A percentile compares a stretch with the other conserved stretches of the same genome.
phyloP scores from a whole-genome alignment of 2,888 invertebrate species.

The Timema podura region DNA sequence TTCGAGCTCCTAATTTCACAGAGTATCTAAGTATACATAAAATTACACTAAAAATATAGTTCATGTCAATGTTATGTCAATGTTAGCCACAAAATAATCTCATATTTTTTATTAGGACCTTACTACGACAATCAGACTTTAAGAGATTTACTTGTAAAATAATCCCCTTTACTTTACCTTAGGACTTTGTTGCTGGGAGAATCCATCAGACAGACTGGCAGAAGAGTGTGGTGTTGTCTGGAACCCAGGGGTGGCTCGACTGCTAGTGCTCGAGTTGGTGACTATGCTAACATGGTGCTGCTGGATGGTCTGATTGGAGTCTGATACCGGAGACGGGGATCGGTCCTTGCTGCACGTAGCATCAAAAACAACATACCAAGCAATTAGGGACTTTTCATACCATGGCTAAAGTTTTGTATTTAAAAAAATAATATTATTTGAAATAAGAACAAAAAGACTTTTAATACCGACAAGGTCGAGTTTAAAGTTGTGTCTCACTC shows the following conservation, averaged over 20 bases:
- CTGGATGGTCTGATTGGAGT: slow-evolving; percentile 27
- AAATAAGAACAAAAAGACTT: no score
- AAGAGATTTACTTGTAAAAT: slow-evolving; percentile 8
- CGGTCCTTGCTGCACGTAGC: slow-evolving; percentile 37
- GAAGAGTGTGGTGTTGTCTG: slow-evolving; percentile 25
- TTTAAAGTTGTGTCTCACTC: no score
- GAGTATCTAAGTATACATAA: no score
- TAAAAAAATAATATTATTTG: no score
- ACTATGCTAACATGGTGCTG: slow-evolving; percentile 25
- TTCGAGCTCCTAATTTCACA: no score
- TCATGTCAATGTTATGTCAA: not conserved
- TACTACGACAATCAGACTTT: not conserved
- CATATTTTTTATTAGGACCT: not conserved
- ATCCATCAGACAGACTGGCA: slow-evolving; percentile 21
- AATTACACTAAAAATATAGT: no score
- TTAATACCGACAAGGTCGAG: no score
- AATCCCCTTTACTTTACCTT: slow-evolving; percentile 39
- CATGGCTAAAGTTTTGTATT: no score
- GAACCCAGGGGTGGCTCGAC: slow-evolving; percentile 16
- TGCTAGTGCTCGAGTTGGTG: slow-evolving; percentile 25
- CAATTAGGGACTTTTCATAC: no score
- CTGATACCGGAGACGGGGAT: slow-evolving; percentile 35
- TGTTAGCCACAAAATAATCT: not conserved
- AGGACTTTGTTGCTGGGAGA: slow-evolving; percentile 43
- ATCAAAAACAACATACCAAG: no score